phyloP scores from a whole-genome alignment of 1,140 invertebrate genomes.

The Drosophila funebris region DNA sequence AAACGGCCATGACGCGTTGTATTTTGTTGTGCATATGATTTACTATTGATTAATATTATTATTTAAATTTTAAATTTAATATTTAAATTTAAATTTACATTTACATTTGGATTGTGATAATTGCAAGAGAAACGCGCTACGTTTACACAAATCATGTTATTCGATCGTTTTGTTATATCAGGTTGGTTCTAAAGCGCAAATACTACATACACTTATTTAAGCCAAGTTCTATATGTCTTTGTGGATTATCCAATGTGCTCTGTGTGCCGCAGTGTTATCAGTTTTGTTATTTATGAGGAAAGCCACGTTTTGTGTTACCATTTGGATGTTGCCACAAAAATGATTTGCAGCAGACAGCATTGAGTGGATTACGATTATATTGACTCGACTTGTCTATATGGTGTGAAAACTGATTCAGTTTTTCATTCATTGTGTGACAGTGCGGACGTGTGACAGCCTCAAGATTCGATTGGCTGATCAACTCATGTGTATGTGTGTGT shows the following conservation, averaged over 20 bases:
- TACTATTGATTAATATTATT: slow-evolving; percentile 4
- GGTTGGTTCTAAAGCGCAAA: slow-evolving; percentile 58
- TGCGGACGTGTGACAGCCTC: slow-evolving; percentile 17
- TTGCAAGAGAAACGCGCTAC: slow-evolving; percentile 37
- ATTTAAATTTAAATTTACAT: slow-evolving; percentile 9
- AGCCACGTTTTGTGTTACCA: slow-evolving; percentile 28
- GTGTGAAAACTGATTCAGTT: slow-evolving; percentile 19
- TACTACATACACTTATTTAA: neutral
- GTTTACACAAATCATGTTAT: slow-evolving; percentile 65
- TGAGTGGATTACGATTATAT: neutral
- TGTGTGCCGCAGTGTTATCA: slow-evolving; percentile 11
- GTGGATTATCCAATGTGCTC: neutral
- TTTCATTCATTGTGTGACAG: slow-evolving; percentile 13
- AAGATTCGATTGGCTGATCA: neutral
- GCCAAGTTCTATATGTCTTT: neutral
- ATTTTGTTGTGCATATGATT: slow-evolving; percentile 45
- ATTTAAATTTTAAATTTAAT: slow-evolving; percentile 15
- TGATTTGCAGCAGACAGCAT: slow-evolving; percentile 34
- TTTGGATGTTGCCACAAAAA: slow-evolving; percentile 23
- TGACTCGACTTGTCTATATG: neutral
- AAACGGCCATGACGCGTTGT: slow-evolving; percentile 53
- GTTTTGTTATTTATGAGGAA: slow-evolving; percentile 29
- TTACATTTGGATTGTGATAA: slow-evolving; percentile 57
- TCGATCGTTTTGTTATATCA: slow-evolving; percentile 79
- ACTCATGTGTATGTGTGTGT: neutral